Evolutionary conservation across 2,113 vertebrate genomes (phyloP).

Genomic region (Australoheros scitulus): DNA sequence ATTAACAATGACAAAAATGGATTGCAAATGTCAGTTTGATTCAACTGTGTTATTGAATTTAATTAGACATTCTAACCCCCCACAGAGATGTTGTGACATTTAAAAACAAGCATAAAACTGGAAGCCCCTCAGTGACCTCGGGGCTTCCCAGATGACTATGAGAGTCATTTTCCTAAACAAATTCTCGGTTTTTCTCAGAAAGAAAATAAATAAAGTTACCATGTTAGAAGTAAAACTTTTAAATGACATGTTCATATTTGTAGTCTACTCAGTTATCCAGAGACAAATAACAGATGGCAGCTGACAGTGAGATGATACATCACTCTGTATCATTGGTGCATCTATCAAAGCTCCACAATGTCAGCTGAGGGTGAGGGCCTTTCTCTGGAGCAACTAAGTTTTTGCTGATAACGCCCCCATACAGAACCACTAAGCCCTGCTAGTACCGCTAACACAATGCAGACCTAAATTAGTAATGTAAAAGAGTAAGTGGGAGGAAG

Average conservation of each 20-base stretch:
- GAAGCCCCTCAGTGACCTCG: too few species aligned
- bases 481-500: neutral
- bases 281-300: neutral
- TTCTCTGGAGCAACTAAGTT: neutral
- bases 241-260: neutral
- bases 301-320: neutral
- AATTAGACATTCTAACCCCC: neutral
- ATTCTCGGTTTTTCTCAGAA: neutral
- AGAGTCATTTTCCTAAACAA: neutral
- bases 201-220: neutral
- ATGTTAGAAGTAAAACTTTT: neutral
- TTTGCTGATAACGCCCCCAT: conserved; percentile 28
- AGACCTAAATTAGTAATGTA: neutral
- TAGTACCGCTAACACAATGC: too few species aligned
- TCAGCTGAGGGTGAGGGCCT: neutral
- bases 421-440: conserved; percentile 4
- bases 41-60: neutral
- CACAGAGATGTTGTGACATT: too few species aligned
- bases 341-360: conserved; percentile 8
- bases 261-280: neutral
- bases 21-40: neutral
- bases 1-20: neutral
- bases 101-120: too few species aligned
- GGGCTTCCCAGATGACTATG: neutral
- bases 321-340: neutral